Conservation (phyloP, 1,140 invertebrate genomes). For the Pygmarrhopalites habei region DNA sequence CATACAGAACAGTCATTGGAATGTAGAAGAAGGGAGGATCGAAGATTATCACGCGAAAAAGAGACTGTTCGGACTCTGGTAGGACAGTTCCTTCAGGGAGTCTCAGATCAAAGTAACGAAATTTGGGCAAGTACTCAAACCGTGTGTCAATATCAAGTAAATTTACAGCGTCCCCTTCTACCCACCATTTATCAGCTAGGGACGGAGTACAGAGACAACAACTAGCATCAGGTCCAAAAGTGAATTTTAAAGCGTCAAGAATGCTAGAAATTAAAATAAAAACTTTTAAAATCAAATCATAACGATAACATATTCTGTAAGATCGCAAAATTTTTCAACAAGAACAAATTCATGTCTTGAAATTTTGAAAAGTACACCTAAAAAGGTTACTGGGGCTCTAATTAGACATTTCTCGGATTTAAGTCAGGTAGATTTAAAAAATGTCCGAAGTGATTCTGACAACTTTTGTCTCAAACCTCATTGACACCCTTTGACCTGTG, state of each 20-base stretch:
- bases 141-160: constrained; percentile 33
- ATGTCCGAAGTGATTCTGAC: too few species aligned
- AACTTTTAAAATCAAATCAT: too few species aligned
- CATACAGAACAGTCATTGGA: constrained; percentile 24
- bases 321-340: too few species aligned
- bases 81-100: constrained; percentile 14
- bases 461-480: too few species aligned
- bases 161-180: constrained; percentile 23
- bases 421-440: too few species aligned
- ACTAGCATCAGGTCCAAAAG: constrained; percentile 29
- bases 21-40: constrained; percentile 38
- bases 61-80: constrained; percentile 6
- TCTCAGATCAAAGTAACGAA: constrained; percentile 32
- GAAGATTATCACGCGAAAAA: constrained; percentile 33
- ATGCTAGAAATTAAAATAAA: too few species aligned
- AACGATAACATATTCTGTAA: too few species aligned
- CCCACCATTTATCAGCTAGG: constrained; percentile 28
- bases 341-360: too few species aligned
- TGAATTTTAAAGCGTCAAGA: constrained; percentile 17
- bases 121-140: constrained; percentile 34
- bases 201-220: constrained; percentile 35
- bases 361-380: too few species aligned
- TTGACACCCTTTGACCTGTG: too few species aligned
- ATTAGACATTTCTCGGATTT: too few species aligned
- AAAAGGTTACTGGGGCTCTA: too few species aligned